Evolutionary conservation across 2,888 invertebrate species (phyloP), one percentile per base, ranked within the genome.

Genomic region (Anoncus sp.): DNA sequence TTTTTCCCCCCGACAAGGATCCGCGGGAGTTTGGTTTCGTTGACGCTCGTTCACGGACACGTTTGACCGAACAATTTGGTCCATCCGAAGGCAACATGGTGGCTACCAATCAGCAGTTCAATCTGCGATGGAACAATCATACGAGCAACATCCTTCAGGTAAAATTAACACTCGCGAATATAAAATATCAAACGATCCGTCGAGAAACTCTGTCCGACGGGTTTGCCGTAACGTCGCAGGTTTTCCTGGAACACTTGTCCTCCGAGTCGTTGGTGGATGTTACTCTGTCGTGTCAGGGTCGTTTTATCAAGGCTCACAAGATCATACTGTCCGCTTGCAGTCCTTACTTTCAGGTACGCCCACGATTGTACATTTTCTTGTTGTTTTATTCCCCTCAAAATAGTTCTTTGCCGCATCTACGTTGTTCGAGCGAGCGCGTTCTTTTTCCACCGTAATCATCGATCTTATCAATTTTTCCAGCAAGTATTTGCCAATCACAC

Each of bases 281-380:
- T 40, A 92, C 92, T 10, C 81, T 93, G 16, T 90, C 91, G 35
- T 92, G 92, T 80, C 92, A 92, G 81, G 92, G 92, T 20, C 89
- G 91, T 55, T 92, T 91, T 77, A 86, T 93, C 12, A 92, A 91
- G 84, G 92, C 92, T 6, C 93, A 93, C 79, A 92, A 91, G 85
- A 89, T 93, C 83, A 90, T 93, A 43, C 85, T 93, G n/a, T 92
- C 92, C 14, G 92, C 92, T 22, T 92, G 92, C 82, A 92, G 92
- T 81, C 87, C 88, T 2, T 92, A 92, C 82, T 92, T 92, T 84
- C 90, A 92, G 88, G 92, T 92, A 87, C 72, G 38, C 38, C 24
- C n/a, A n/a, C n/a, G n/a, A n/a, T 12, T 35, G 31, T 31, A 31
- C 31, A 31, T 31, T 31, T 7, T n/a, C n/a, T n/a, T n/a, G n/a